These are phyloP conservation scores for Myzus persicae DNA, from an alignment of 1,140 invertebrate species.

Conservation along the genomic window DNA sequence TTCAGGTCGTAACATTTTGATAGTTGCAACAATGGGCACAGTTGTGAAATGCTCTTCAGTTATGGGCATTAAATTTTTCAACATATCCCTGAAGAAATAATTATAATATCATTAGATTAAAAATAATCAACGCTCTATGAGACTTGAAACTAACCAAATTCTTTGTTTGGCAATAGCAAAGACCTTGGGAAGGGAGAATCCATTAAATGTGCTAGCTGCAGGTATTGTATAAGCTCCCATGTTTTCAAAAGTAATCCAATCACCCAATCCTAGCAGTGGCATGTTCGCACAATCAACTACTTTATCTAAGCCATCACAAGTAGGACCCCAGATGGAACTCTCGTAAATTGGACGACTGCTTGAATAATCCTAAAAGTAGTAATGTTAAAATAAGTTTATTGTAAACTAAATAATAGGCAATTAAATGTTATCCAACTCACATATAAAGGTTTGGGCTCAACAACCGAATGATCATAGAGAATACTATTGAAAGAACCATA, in stretches of 20 bases:
- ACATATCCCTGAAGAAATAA: background rate
- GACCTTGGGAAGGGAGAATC: constrained; percentile 81
- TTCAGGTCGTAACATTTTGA: constrained; percentile 27
- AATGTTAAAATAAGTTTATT: background rate
- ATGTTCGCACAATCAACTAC: constrained; percentile 76
- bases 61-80: constrained; percentile 42
- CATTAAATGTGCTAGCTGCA: constrained; percentile 88
- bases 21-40: constrained; percentile 19
- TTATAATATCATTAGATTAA: background rate
- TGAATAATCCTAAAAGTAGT: background rate
- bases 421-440: constrained; percentile 64
- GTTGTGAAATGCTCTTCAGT: background rate
- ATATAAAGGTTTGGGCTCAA: constrained; percentile 73
- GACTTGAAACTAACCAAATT: constrained; percentile 67
- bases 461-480: constrained; percentile 90
- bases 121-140: background rate
- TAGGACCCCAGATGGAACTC: constrained; percentile 90
- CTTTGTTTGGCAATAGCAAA: constrained; percentile 70
- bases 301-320: constrained; percentile 92
- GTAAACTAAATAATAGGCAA: background rate
- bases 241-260: constrained; percentile 87
- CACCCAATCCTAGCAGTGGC: constrained; percentile 79
- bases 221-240: constrained; percentile 96
- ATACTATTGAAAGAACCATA: constrained; percentile 98
- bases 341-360: constrained; percentile 63